Base-by-base conservation (phyloP, 2,888 invertebrate species). In the Spatulosminthurus flaviceps region DNA sequence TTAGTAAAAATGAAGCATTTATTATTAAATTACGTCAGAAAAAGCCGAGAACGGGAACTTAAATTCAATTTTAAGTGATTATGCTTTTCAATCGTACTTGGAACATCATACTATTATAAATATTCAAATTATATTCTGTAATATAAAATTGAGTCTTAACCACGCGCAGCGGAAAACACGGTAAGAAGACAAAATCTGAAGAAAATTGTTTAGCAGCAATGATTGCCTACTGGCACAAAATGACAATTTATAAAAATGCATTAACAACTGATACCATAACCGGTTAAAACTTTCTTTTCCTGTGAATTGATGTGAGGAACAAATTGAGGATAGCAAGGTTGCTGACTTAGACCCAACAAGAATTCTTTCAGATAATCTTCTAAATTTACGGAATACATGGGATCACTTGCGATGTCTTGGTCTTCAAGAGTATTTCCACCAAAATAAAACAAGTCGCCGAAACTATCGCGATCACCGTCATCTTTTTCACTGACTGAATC, bases 351-450 rank as follows among this genome's bases (percentile, higher is more conserved):
- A 34, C 90, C 90, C 80, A 89, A 89, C 9, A 93, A 86, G 86
- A 92, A 92, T 84, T 92, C 91, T 0, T 90, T 90, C 67, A 93
- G 87, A 86, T 91, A 92, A 60, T 90, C 90, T 86, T 90, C 89
- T 82, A 92, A 88, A 84, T 92, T 90, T 28, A 92, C 87, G 81
- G 90, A 90, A 85, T 91, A 90, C 21, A 92, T 88, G 0, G 92
- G 91, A 87, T 93, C 92, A 82, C 89, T 89, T 69, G 90, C 86
- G 13, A 91, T 88, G 84, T 92, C 92, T 34, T 91, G 89, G 84
- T 90, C 90, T 70, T 89, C 89, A 69, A 80, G 69, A 11, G 81
- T 78, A 76, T 82, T 82, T 71, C 86, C 86, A 51, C 88, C 87
- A 43, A 82, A 83, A 79, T 86, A 51, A 81, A 79, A 70, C 85